Evolutionary conservation across 2,797 vertebrate species (phyloP).

Genomic region (Enteromius thamalakanensis): DNA sequence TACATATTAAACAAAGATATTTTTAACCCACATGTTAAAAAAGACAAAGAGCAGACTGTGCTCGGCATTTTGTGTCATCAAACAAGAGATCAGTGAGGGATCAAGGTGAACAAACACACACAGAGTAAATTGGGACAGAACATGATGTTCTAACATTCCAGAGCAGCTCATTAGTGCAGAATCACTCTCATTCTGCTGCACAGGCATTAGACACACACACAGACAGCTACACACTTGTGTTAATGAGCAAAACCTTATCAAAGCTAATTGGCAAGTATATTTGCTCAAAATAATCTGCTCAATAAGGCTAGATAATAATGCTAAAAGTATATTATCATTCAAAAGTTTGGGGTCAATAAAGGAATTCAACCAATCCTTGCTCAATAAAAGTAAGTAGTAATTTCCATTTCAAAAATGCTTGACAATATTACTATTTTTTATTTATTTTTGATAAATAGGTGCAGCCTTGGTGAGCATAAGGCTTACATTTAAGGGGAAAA

Average conservation of each 20-base stretch:
- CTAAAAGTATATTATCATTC: background rate
- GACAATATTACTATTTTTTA: background rate
- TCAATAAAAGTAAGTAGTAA: background rate
- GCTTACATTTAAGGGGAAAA: too few species aligned
- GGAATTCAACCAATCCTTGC: too few species aligned
- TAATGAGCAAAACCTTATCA: conserved; percentile 22
- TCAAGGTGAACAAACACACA: conserved; percentile 26
- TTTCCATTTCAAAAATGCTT: background rate
- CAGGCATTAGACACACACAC: background rate
- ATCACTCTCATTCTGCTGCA: conserved; percentile 19
- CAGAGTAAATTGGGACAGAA: background rate
- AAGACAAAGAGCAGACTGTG: background rate
- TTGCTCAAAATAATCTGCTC: background rate
- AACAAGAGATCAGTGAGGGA: conserved; percentile 33
- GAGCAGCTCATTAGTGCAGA: conserved; percentile 29
- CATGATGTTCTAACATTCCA: conserved; percentile 37
- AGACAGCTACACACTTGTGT: background rate
- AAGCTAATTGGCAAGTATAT: background rate
- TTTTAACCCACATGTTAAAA: conserved; percentile 1
- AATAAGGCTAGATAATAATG: background rate
- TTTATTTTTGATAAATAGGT: background rate
- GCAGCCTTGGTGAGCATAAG: background rate
- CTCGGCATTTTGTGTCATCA: conserved; percentile 47
- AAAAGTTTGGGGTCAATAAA: background rate
- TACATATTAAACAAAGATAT: background rate